Evolutionary conservation across 2,888 invertebrate genomes (phyloP), one percentile per base, ranked within the genome.

Genomic region (Pachydiplax longipennis): DNA sequence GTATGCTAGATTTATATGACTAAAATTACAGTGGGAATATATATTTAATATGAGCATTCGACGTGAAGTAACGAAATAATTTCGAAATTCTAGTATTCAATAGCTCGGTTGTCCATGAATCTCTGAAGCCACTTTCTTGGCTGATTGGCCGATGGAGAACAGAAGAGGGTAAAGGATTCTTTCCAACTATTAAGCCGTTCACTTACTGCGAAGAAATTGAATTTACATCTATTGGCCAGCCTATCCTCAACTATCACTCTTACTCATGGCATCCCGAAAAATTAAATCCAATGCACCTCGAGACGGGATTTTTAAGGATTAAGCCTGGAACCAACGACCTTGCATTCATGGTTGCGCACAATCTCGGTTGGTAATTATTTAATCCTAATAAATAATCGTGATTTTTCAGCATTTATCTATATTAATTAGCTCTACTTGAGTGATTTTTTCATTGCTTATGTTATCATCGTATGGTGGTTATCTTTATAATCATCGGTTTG

Each of bases 101-200:
- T 61, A 53, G 90, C 53, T 80, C 58, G 53, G 91, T 31, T 18
- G 48, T 92, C 37, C 91, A 91, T 22, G 95, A 95, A 91, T 94
- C 95, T n/a, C 90, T 96, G 65, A 94, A 94, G 91, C 95, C 96
- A 0, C 92, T 96, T 91, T 93, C 94, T 0, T 96, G 96, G 95
- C 93, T 96, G 10, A 93, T 95, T 65, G 96, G 96, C 5, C 95
- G 94, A 48, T 96, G 96, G 96, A 93, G 92, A 91, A 95, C 95
- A 0, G 93, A 94, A 81, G 93, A 93, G 53, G 96, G 95, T 0
- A 92, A 92, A 44, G 96, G 96, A 53, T 93, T 93, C 90, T 96
- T 94, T 92, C 96, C 96, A 0, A 95, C 95, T 35, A 95, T 96
- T 90, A 93, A 94, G 12, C 94, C 95, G 0, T 96, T 96, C 91